Evolutionary conservation across 2,888 invertebrate species (phyloP), one percentile per base, ranked within the genome.

Genomic region (Caenorhabditis imperialis): DNA sequence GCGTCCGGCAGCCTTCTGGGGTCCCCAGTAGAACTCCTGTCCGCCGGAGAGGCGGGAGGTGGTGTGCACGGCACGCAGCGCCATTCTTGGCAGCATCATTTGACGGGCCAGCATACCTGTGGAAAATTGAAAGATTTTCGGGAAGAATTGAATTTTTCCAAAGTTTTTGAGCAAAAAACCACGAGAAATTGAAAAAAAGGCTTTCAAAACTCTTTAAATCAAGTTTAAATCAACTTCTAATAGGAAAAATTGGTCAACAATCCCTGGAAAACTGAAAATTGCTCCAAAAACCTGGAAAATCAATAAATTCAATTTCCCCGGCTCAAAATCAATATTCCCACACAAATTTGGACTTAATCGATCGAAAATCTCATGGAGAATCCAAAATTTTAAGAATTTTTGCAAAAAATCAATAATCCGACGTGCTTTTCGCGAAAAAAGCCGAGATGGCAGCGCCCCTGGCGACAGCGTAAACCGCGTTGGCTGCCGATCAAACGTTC

Each of bases 1-100:
- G 40, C 87, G 85, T 22, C 87, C 87, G 44, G 84, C 85, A 38
- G 81, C 84, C 77, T 81, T 85, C 65, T 86, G 84, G 44, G 79
- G 85, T 73, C 83, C 83, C 83, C 83, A 83, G 65, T 83, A 84
- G 79, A 81, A 78, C 75, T 85, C 84, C 63, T 83, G 82, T 45
- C 84, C 84, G 47, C 81, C 62, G 48, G 70, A 58, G 35, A 74
- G 51, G 38, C 75, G 57, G 38, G 81, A 48, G 23, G 84, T 78
- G 47, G 81, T 84, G 60, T 83, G 85, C 27, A 85, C 50, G 57
- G 81, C 69, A 45, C 85, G 80, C 50, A 84, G 72, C 33, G 79
- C 79, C 62, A 85, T 58, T 62, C 85, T 79, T 53, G 86, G 84
- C 61, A 86, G 74, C 60, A 77, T 77, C 65, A 85, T 70, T 74